Evolutionary conservation across 2,113 vertebrate genomes (phyloP), one percentile per base, ranked within the genome.

Genomic region (Edolisoma coerulescens): DNA sequence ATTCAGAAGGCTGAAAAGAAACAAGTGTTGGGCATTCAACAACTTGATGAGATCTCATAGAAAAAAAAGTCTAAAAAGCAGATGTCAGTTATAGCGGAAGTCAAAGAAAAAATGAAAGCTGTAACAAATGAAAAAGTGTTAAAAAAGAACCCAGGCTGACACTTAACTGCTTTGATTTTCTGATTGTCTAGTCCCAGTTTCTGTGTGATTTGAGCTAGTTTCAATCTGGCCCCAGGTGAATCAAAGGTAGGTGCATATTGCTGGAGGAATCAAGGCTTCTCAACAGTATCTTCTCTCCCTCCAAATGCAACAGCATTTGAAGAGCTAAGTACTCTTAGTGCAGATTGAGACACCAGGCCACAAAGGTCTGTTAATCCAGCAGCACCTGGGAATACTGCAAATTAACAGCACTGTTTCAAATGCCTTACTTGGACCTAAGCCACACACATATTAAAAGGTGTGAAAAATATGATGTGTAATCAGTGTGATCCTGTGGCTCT

Each of bases 1-100:
- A 92, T 90, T 83, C 59, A 83, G 53, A 77, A 73, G 41, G 45
- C 49, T 93, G 67, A 93, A 96, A 92, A 79, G 74, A 88, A 83
- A 19, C 27, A 73, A 92, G 54, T 70, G 67, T 67, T 50, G 76
- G 54, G 70, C 53, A 53, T 68, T 95, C 32, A 90, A 50, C 41
- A 77, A 73, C 57, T 52, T 44, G 32, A 69, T 86, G 80, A 95
- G 20, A 92, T 73, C 26, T 74, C 53, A 27, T 10, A 53, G 26
- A 4, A n/a, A 64, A 65, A 71, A 71, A 77, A 49, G 50, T 26
- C 41, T 69, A 26, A 80, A 90, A 77, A 56, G 26, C 67, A 82
- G 65, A 79, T 57, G 60, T 18, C 69, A 67, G 39, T 78, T 87
- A 44, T 2, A 71, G 23, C 50, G 32, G 60, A 90, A 95, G 33